Conservation (phyloP, 2,888 invertebrate genomes). For the Caenorhabditis macrosperma region DNA sequence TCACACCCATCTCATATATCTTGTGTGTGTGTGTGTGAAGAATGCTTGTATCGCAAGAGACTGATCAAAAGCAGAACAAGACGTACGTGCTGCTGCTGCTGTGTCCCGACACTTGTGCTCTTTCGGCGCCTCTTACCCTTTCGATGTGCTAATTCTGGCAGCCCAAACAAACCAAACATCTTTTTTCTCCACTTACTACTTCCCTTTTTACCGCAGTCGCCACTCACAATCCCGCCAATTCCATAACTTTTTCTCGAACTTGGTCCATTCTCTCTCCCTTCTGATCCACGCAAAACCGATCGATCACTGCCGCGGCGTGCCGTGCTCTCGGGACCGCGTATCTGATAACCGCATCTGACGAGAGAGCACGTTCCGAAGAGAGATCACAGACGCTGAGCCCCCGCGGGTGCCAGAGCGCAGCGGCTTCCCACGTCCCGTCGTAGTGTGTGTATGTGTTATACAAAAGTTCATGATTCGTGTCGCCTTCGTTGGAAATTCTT, state of each 20-base stretch:
- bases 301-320: constrained; percentile 22
- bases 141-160: constrained; percentile 50
- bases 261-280: constrained; percentile 9
- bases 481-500: constrained; percentile 20
- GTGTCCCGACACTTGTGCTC: constrained; percentile 9
- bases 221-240: constrained; percentile 25
- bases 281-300: constrained; percentile 25
- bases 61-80: constrained; percentile 10
- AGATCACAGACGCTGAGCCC: constrained; percentile 17
- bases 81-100: neutral
- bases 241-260: constrained; percentile 6
- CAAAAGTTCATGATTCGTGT: constrained; percentile 30
- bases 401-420: constrained; percentile 6
- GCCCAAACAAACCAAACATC: constrained; percentile 50
- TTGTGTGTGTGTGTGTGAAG: neutral
- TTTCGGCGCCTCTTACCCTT: constrained; percentile 26
- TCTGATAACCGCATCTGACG: constrained; percentile 49
- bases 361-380: constrained; percentile 15
- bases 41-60: neutral
- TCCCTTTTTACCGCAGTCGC: constrained; percentile 11
- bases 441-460: constrained; percentile 11
- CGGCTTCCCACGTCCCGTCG: constrained; percentile 1
- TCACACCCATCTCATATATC: constrained; percentile 10
- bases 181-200: constrained; percentile 36
- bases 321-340: constrained; percentile 33